Conservation (phyloP, 37 sponge, comb jelly and placozoan species). For the Dysidea cf. avara region DNA sequence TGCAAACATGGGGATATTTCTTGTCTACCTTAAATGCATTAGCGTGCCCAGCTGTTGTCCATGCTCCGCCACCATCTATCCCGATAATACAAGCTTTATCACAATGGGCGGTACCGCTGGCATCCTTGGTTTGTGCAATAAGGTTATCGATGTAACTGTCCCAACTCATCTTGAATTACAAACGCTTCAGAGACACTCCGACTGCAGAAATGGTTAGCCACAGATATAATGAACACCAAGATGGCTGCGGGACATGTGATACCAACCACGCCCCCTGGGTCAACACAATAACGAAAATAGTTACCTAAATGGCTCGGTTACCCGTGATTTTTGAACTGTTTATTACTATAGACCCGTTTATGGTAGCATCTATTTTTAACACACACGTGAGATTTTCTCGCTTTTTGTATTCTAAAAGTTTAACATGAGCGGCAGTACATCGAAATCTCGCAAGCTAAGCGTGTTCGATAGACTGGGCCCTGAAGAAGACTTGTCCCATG, state of each 20-base stretch:
- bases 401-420: too few relatives aligned
- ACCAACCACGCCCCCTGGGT: background rate
- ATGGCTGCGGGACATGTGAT: background rate
- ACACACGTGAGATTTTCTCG: too few relatives aligned
- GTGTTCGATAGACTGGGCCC: slow-evolving; percentile 84
- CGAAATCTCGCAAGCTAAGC: slow-evolving; percentile 32
- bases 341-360: slow-evolving; percentile 53
- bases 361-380: slow-evolving; percentile 34
- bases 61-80: slow-evolving; percentile 69
- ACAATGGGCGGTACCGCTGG: slow-evolving; percentile 46
- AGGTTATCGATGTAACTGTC: slow-evolving; percentile 88
- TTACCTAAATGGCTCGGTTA: background rate
- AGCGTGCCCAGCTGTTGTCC: slow-evolving; percentile 64
- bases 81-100: slow-evolving; percentile 82
- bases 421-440: too few relatives aligned
- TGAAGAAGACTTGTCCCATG: slow-evolving; percentile 31
- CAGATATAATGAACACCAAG: background rate
- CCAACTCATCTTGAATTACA: slow-evolving; percentile 63
- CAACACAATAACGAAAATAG: background rate
- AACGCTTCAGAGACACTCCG: background rate
- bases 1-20: too few relatives aligned
- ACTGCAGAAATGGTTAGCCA: background rate
- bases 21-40: slow-evolving; percentile 48
- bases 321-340: background rate
- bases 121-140: slow-evolving; percentile 70